Evolutionary conservation across 2,113 vertebrate genomes (phyloP), one percentile per base, ranked within the genome.

Genomic region (Pyxicephalus adspersus): DNA sequence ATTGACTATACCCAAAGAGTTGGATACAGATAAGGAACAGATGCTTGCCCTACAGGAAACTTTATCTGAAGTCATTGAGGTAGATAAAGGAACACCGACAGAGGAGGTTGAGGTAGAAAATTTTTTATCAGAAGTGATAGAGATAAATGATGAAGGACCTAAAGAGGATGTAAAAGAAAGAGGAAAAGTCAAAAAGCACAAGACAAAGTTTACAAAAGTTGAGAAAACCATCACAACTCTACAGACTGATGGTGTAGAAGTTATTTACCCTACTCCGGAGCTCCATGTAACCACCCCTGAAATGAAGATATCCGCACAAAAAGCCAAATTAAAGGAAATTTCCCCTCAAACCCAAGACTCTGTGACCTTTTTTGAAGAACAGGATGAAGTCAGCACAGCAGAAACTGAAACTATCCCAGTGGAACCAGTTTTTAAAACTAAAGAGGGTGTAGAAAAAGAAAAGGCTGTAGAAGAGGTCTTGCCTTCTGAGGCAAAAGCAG

Each of bases 121-220:
- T n/a, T n/a, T n/a, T n/a, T n/a, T n/a, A 28, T 7, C 23, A 19
- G 17, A 72, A 55, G 22, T 72, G 23, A 26, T 3, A 72, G 51
- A 72, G n/a, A 20, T 20, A 5, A 31, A 45, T 50, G 34, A n/a
- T 2, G 25, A 4, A 34, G 60, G 19, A 57, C 22, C 55, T n/a
- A 20, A 23, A 4, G 15, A 22, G n/a, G 3, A 4, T 6, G n/a
- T n/a, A 15, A 23, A 64, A 52, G 17, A 11, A 64, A 64, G 64
- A 25, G 45, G 60, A 3, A 76, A 76, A 76, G 45, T 18, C 2
- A 76, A 64, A 76, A 76, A n/a, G 38, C 74, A 64, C 15, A 64
- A 23, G 18, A 76, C 64, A 61, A 28, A 28, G 22, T 34, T 64
- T 64, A 64, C 60, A 64, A 76, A 64, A 6, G 22, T 76, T 25